Evolutionary conservation across 2,888 invertebrate species (phyloP).

Genomic region (Odontothrips loti): DNA sequence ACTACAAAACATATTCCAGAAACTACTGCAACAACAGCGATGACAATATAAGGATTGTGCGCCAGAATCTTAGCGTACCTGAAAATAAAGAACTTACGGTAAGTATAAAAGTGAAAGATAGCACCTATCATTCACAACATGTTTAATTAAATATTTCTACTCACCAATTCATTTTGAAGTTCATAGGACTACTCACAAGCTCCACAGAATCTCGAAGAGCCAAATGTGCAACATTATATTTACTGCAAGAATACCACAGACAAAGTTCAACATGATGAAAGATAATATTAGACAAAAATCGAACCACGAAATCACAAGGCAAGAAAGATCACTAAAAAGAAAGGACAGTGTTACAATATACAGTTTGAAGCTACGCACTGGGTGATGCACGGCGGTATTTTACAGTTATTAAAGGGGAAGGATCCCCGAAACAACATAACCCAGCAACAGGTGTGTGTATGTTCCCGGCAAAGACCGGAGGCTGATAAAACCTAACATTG

Average conservation of each 20-base stretch:
- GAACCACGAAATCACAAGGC: too few relatives aligned
- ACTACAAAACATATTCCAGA: constrained; percentile 63
- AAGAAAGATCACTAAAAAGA: too few relatives aligned
- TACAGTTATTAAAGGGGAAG: too few relatives aligned
- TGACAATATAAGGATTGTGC: constrained; percentile 62
- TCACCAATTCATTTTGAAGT: not conserved
- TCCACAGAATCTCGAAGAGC: constrained; percentile 6
- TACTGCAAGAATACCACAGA: not conserved
- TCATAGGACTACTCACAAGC: not conserved
- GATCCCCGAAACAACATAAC: not conserved
- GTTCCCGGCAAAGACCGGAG: too few relatives aligned
- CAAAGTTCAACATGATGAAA: not conserved
- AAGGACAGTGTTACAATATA: too few relatives aligned
- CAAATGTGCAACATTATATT: not conserved
- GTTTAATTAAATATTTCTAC: not conserved
- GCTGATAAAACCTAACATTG: too few relatives aligned
- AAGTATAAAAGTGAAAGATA: constrained; percentile 29
- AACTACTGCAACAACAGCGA: constrained; percentile 58
- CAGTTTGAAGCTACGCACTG: too few relatives aligned
- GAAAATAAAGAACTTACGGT: constrained; percentile 30
- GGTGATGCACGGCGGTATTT: too few relatives aligned
- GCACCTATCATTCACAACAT: not conserved
- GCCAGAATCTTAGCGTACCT: constrained; percentile 65
- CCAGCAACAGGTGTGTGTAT: too few relatives aligned
- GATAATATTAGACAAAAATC: not conserved